phyloP scores from a whole-genome alignment of 2,888 invertebrate species.

The Amphipoea lucens region DNA sequence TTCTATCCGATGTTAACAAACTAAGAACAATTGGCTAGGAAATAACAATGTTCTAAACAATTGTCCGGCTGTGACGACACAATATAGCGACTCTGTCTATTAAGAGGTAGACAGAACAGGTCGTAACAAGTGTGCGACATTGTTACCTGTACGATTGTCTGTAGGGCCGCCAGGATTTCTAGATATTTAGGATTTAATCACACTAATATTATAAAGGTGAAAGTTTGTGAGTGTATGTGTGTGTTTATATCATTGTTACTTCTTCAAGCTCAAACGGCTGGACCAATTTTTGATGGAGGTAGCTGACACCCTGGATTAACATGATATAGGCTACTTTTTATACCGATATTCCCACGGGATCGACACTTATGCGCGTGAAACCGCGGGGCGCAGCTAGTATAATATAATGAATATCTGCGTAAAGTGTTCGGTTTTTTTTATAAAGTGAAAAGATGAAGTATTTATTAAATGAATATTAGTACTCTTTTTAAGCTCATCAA shows the following conservation, averaged over 20 bases:
- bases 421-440: neutral
- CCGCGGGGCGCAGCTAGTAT: no score
- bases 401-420: no score
- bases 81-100: constrained; percentile 57
- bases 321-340: no score
- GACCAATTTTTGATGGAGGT: no score
- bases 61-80: constrained; percentile 49
- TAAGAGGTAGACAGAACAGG: constrained; percentile 54
- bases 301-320: no score
- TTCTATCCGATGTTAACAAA: constrained; percentile 45
- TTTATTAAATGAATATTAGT: neutral
- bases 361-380: no score
- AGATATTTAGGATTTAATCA: constrained; percentile 7
- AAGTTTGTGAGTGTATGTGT: no score
- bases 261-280: no score
- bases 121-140: constrained; percentile 55
- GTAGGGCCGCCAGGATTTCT: constrained; percentile 32
- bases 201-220: no score
- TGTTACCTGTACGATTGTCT: constrained; percentile 45
- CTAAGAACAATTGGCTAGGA: constrained; percentile 54
- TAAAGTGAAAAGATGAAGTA: neutral
- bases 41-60: constrained; percentile 54
- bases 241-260: no score
- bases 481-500: neutral
- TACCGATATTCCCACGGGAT: no score